Evolutionary conservation across 2,888 invertebrate species (phyloP).

Genomic region (Drosophila heteroneura): DNA sequence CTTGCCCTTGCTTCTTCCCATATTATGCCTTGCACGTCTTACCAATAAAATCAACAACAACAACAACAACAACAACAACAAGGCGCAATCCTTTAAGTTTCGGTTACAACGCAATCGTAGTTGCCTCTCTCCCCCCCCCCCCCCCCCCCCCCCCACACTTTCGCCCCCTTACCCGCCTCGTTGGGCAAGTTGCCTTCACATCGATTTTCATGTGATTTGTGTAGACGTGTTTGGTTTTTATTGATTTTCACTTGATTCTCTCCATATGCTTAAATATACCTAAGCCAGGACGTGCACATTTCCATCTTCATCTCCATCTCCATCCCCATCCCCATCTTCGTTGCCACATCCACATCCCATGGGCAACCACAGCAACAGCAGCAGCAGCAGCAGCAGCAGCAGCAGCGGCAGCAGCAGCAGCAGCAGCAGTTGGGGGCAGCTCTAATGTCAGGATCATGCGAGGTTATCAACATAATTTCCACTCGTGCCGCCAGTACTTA

Average conservation of each 20-base stretch:
- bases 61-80: constrained; percentile 52
- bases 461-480: constrained; percentile 80
- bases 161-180: neutral
- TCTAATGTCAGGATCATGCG: constrained; percentile 53
- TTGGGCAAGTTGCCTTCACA: constrained; percentile 45
- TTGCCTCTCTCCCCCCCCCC: neutral
- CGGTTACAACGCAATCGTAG: constrained; percentile 53
- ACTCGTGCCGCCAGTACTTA: constrained; percentile 42
- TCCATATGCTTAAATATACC: constrained; percentile 79
- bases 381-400: no score
- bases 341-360: constrained; percentile 43
- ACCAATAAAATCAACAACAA: constrained; percentile 70
- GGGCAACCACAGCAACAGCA: constrained; percentile 6
- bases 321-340: constrained; percentile 25
- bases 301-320: constrained; percentile 30
- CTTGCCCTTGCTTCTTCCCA: constrained; percentile 21
- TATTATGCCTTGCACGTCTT: constrained; percentile 71
- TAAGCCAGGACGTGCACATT: constrained; percentile 79
- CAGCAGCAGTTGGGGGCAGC: neutral
- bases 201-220: constrained; percentile 81
- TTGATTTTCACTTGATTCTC: constrained; percentile 79
- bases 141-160: no score
- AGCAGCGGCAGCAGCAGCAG: constrained; percentile 10
- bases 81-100: constrained; percentile 66
- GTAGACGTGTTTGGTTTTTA: constrained; percentile 81